phyloP scores from a whole-genome alignment of 1,140 invertebrate species.

The Drosophila kanapiae region DNA sequence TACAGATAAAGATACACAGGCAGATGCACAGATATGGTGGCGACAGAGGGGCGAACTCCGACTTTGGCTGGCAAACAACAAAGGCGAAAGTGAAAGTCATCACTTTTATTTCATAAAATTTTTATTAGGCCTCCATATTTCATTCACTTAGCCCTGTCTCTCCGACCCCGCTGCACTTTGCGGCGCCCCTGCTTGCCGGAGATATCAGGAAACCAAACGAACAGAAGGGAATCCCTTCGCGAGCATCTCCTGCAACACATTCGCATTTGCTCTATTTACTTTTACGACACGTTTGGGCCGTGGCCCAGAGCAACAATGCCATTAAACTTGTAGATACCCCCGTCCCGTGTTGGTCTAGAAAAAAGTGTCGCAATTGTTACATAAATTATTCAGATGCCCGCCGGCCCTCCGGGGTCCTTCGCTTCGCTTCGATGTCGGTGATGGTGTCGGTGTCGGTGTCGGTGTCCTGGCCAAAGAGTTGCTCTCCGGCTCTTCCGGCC shows the following conservation, averaged over 20 bases:
- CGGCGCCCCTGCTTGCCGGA: background rate
- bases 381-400: conserved; percentile 78
- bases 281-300: conserved; percentile 73
- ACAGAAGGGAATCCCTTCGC: conserved; percentile 11
- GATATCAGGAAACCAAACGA: background rate
- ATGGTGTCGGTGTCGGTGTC: conserved; percentile 5
- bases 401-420: conserved; percentile 30
- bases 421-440: conserved; percentile 9
- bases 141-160: conserved; percentile 69
- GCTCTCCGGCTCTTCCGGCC: conserved; percentile 19
- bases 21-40: background rate
- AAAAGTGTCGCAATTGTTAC: conserved; percentile 82
- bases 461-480: conserved; percentile 64
- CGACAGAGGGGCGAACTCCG: too few relatives aligned
- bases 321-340: conserved; percentile 70
- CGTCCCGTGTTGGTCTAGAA: conserved; percentile 23
- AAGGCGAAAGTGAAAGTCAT: conserved; percentile 76
- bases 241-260: conserved; percentile 14
- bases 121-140: conserved; percentile 81
- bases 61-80: background rate
- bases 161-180: conserved; percentile 2
- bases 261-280: conserved; percentile 76
- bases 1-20: background rate
- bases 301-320: conserved; percentile 74
- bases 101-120: conserved; percentile 82